phyloP scores from a whole-genome alignment of 1,140 invertebrate genomes.

The Drosophila kohkoa region DNA sequence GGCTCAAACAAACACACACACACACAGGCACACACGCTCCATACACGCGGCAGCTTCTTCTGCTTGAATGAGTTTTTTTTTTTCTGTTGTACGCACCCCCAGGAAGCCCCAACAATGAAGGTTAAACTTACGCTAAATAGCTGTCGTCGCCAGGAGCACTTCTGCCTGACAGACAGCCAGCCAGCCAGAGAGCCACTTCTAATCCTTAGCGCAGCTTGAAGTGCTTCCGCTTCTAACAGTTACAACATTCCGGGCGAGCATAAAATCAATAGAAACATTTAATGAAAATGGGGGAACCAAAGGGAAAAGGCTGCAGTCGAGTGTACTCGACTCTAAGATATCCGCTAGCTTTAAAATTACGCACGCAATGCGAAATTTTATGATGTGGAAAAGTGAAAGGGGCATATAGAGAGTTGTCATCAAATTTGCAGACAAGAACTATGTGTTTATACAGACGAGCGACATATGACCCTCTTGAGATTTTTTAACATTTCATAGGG shows the following conservation, averaged over 20 bases:
- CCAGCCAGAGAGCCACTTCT: conserved; percentile 37
- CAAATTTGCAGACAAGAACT: too few relatives aligned
- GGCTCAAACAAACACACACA: conserved; percentile 30
- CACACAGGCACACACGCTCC: conserved; percentile 11
- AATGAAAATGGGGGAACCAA: conserved; percentile 3
- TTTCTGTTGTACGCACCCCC: conserved; percentile 16
- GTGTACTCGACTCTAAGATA: background rate
- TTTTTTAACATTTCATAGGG: too few relatives aligned
- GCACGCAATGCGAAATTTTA: too few relatives aligned
- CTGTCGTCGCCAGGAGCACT: conserved; percentile 35
- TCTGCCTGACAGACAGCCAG: conserved; percentile 14
- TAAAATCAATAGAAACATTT: conserved; percentile 36
- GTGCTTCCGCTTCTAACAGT: conserved; percentile 24
- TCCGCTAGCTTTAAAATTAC: too few relatives aligned
- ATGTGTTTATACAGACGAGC: too few relatives aligned
- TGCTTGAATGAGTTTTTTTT: conserved; percentile 43
- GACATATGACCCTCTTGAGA: too few relatives aligned
- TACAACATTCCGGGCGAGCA: conserved; percentile 20
- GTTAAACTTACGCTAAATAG: conserved; percentile 79
- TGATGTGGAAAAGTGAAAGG: too few relatives aligned
- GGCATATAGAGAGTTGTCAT: too few relatives aligned
- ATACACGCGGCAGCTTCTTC: conserved; percentile 26
- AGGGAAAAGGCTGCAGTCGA: conserved; percentile 3
- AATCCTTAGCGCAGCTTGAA: conserved; percentile 76
- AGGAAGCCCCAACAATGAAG: conserved; percentile 79